Base-by-base conservation (phyloP, 2,113 vertebrate genomes). In the Talpa occidentalis region DNA sequence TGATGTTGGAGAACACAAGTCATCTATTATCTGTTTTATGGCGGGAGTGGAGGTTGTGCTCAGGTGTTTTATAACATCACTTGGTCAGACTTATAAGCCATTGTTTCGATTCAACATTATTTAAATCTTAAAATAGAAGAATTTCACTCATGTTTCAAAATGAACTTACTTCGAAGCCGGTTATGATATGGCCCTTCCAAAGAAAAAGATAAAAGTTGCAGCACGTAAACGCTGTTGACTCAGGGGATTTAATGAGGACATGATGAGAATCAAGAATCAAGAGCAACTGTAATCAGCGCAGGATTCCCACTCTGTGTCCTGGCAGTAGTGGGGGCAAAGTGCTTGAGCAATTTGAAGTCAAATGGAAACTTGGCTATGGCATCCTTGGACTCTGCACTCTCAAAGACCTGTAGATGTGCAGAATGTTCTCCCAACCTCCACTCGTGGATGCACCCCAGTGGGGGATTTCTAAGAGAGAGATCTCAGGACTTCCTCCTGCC, bases 171-270 rank as follows among this genome's bases (percentile, higher is more conserved):
- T 16, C 30, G 66, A 15, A 86, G 79, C 37, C 4, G 1, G 26
- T 40, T n/a, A 9, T 70, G 47, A 70, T 72, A 15, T 5, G 24
- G 21, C 17, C 3, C 54, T 79, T 88, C 87, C 83, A 60, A 84
- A 95, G 6, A 78, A 74, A 84, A 78, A 59, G 88, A 74, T 44
- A 10, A n/a, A 88, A 69, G 49, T 74, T 35, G 73, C 79, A 70
- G 47, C 88, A 42, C 21, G 14, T 88, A 81, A 90, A 83, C 22
- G 77, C 64, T 74, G 54, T 76, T 14, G 0, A 59, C 49, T 82
- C 32, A 1, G 76, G 76, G 54, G 56, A 59, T 95, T 96, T 95
- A 94, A 93, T 77, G 94, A 93, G 89, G 40, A 90, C 76, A 66
- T 84, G 91, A 64, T 93, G 70, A 64, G 85, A 42, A 6, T 56